Base-by-base conservation (phyloP, 2,113 vertebrate genomes). In the Cyprinodon tularosa region DNA sequence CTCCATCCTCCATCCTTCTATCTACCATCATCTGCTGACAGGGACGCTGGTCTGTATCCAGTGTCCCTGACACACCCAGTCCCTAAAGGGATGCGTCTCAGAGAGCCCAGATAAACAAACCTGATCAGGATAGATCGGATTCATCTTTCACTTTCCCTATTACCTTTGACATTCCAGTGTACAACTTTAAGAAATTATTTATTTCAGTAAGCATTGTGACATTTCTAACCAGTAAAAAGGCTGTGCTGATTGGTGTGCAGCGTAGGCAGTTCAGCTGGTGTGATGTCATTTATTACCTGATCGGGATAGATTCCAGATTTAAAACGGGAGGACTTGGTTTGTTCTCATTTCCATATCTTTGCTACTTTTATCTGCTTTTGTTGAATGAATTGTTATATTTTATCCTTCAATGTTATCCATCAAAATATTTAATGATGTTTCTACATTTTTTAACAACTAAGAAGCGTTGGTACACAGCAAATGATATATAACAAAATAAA, bases 1-100 rank as follows among this genome's bases (percentile, higher is more conserved):
- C 20, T 66, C 42, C 64, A 2, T 11, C 80, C 76, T 85, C 66
- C 72, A 38, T 53, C 68, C 61, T 72, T 63, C 71, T 69, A 71
- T 75, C 81, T 64, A 12, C 67, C 63, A 69, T 53, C 50, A 85
- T 85, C 45, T 82, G 87, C 90, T 86, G 86, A 91, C 82, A 66
- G 37, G 29, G 80, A 78, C 12, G 11, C n/a, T 50, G 17, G 67
- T 8, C 17, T 40, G 68, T 12, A 53, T 53, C 78, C 71, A 12
- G 22, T 22, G 64, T 11, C 48, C 63, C 71, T 4, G 71, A 82
- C 82, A 74, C 80, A 66, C 82, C 76, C 76, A 61, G 36, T 48
- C 48, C 22, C 72, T 38, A 61, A 50, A 68, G 36, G 44, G 62
- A 8, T 8, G 6, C 22, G 44, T 61, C 64, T 29, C 53, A 22